Evolutionary conservation across 2,888 invertebrate genomes (phyloP).

Genomic region (Carterocephalus palaemon): DNA sequence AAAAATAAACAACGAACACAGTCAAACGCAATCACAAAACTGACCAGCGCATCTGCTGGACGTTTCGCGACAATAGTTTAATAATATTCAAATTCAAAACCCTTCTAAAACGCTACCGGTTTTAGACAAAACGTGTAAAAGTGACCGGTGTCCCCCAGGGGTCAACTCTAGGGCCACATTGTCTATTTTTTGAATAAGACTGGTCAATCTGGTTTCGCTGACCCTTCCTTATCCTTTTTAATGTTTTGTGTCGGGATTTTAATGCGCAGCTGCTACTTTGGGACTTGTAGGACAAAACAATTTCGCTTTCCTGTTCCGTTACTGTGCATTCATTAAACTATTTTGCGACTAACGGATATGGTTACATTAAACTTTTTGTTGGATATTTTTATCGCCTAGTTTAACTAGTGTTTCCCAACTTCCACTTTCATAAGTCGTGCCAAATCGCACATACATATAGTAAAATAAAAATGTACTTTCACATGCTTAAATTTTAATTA

Average conservation of each 20-base stretch:
- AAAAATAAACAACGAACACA: slow-evolving; percentile 40
- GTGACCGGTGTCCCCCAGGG: slow-evolving; percentile 72
- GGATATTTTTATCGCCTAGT: slow-evolving; percentile 7
- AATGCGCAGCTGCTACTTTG: slow-evolving; percentile 56
- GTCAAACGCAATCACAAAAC: slow-evolving; percentile 51
- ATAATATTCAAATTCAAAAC: slow-evolving; percentile 54
- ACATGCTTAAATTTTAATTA: too few species aligned
- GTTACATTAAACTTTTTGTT: slow-evolving; percentile 2
- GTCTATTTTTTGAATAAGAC: slow-evolving; percentile 66
- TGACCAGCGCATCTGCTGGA: slow-evolving; percentile 54
- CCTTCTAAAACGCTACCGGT: slow-evolving; percentile 64
- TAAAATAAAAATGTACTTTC: too few species aligned
- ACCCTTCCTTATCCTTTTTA: slow-evolving; percentile 71
- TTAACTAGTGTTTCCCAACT: too few species aligned
- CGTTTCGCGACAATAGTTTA: slow-evolving; percentile 41
- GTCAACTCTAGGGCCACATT: slow-evolving; percentile 63
- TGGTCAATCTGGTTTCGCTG: slow-evolving; percentile 74
- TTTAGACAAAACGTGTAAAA: slow-evolving; percentile 50
- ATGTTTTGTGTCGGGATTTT: slow-evolving; percentile 50
- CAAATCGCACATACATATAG: too few species aligned
- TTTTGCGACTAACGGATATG: slow-evolving; percentile 12
- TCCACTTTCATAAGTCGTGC: too few species aligned
- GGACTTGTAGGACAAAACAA: slow-evolving; percentile 41
- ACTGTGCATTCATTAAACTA: slow-evolving; percentile 10
- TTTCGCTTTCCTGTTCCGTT: slow-evolving; percentile 21